Evolutionary conservation across 2,797 vertebrate genomes (phyloP).

Genomic region (Furcifer pardalis): DNA sequence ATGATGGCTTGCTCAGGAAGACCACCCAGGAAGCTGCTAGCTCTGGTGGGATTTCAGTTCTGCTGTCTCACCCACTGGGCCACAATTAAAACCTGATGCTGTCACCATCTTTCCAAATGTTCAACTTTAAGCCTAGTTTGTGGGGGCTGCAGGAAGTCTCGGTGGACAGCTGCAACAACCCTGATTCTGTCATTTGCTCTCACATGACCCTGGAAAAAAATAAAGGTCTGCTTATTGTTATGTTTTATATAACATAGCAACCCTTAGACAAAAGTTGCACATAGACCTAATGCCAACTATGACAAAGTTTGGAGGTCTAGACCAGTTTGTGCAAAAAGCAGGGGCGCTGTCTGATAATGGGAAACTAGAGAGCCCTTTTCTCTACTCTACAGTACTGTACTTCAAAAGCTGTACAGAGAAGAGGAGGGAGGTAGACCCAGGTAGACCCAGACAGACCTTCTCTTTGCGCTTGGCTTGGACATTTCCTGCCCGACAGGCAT

Average conservation of each 20-base stretch:
- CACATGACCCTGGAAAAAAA: not conserved
- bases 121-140: not conserved
- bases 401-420: not conserved
- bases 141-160: not conserved
- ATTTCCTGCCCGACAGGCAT: slow-evolving; percentile 16
- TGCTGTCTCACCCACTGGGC: not conserved
- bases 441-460: not conserved
- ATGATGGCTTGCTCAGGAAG: not conserved
- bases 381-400: too few species aligned
- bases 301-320: not conserved
- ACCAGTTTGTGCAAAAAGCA: not conserved
- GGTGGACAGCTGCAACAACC: not conserved
- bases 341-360: not conserved
- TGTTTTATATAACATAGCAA: not conserved
- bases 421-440: not conserved
- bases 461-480: slow-evolving; percentile 11
- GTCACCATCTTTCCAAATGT: not conserved
- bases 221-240: not conserved
- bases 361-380: not conserved
- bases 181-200: not conserved
- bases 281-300: not conserved
- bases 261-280: not conserved
- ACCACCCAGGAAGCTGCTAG: not conserved
- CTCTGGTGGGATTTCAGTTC: not conserved
- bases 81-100: not conserved